phyloP scores from a whole-genome alignment of 2,797 vertebrate species.

The Psittacula echo region DNA sequence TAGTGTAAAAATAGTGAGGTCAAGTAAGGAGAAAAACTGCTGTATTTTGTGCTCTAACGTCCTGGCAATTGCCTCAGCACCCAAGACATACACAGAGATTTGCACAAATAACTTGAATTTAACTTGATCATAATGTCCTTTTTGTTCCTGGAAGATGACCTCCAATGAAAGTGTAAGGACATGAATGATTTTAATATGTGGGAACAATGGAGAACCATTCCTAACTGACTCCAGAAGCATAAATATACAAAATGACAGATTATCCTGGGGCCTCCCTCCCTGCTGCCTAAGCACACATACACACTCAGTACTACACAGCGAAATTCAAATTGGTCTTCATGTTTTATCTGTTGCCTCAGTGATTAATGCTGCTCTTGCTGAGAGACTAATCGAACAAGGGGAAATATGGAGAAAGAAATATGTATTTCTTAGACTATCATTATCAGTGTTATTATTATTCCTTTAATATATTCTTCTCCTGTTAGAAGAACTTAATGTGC shows the following conservation, averaged over 20 bases:
- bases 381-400: slow-evolving; percentile 58
- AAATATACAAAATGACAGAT: slow-evolving; percentile 79
- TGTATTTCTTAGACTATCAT: slow-evolving; percentile 66
- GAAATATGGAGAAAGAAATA: slow-evolving; percentile 72
- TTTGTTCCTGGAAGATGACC: slow-evolving; percentile 69
- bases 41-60: not conserved
- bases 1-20: not conserved
- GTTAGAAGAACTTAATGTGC: slow-evolving; percentile 67
- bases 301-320: slow-evolving; percentile 50
- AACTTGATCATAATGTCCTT: slow-evolving; percentile 54
- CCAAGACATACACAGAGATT: not conserved
- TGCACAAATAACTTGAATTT: slow-evolving; percentile 38
- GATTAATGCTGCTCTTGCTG: slow-evolving; percentile 77
- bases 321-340: slow-evolving; percentile 77
- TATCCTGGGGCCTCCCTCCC: slow-evolving; percentile 48
- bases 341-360: slow-evolving; percentile 70
- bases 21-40: not conserved
- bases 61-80: not conserved
- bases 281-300: slow-evolving; percentile 44
- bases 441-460: slow-evolving; percentile 76
- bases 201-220: slow-evolving; percentile 70
- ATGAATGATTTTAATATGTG: slow-evolving; percentile 77
- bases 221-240: slow-evolving; percentile 43
- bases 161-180: slow-evolving; percentile 70
- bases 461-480: slow-evolving; percentile 68